These are phyloP conservation scores for Pangasius djambal DNA, from an alignment of 2,797 vertebrate species.

Conservation along the genomic window DNA sequence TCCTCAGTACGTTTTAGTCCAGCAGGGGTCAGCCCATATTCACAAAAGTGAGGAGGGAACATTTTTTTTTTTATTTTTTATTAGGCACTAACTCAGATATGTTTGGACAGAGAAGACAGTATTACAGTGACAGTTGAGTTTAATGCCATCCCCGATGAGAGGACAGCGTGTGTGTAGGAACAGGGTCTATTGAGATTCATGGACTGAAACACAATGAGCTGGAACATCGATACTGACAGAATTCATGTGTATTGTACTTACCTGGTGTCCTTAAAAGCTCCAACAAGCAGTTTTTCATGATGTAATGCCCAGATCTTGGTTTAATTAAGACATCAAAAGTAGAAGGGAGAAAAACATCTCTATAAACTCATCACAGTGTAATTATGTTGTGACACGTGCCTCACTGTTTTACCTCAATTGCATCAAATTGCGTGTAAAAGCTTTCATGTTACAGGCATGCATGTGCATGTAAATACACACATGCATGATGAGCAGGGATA, in stretches of 20 bases:
- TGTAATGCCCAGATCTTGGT: neutral
- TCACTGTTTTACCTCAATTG: neutral
- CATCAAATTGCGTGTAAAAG: conserved; percentile 22
- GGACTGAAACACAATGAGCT: conserved; percentile 21
- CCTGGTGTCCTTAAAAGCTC: conserved; percentile 6
- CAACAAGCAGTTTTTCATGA: neutral
- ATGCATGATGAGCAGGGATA: conserved; percentile 25
- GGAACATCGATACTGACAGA: conserved; percentile 1
- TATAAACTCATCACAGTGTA: neutral
- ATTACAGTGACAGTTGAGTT: conserved; percentile 44
- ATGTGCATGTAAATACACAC: conserved; percentile 7
- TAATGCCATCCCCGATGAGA: conserved; percentile 24
- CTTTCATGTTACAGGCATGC: neutral
- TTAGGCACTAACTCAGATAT: conserved; percentile 42
- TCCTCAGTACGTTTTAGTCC: neutral
- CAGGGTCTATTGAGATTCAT: conserved; percentile 12
- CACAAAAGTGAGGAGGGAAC: neutral
- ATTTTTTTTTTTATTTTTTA: neutral
- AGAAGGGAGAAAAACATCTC: conserved; percentile 5
- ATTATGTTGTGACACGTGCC: neutral
- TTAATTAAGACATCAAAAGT: conserved; percentile 12
- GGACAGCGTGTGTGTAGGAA: neutral
- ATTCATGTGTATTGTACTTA: neutral
- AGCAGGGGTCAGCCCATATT: conserved; percentile 53
- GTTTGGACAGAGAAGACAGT: conserved; percentile 46